Conservation (phyloP, 1,140 invertebrate species). For the Trichonephila inaurata region DNA sequence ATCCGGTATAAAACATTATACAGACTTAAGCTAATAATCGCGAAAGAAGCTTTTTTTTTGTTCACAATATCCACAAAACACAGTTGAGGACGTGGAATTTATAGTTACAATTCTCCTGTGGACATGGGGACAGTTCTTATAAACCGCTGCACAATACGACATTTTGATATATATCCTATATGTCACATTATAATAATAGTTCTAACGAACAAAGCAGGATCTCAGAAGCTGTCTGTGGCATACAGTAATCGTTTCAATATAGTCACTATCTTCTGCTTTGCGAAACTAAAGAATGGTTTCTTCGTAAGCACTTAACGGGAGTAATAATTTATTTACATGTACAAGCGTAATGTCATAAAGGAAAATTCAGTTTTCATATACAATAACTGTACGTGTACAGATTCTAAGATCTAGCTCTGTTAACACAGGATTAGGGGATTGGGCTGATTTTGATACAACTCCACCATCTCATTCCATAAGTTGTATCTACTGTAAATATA, state of each 20-base stretch:
- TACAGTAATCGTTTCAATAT: slow-evolving; percentile 35
- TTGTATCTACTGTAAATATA: slow-evolving; percentile 57
- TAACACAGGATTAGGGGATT: slow-evolving; percentile 50
- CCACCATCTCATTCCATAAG: neutral
- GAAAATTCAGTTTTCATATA: neutral
- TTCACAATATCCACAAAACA: slow-evolving; percentile 73
- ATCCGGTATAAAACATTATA: slow-evolving; percentile 72
- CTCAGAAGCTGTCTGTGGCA: slow-evolving; percentile 53
- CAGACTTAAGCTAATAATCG: slow-evolving; percentile 71
- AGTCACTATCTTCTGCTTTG: slow-evolving; percentile 25
- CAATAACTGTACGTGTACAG: slow-evolving; percentile 45
- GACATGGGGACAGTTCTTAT: slow-evolving; percentile 61
- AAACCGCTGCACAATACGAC: slow-evolving; percentile 75
- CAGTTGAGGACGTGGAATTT: slow-evolving; percentile 55
- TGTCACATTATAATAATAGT: slow-evolving; percentile 61
- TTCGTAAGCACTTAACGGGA: slow-evolving; percentile 11
- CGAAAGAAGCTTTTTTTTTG: slow-evolving; percentile 62
- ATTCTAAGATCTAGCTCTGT: slow-evolving; percentile 63
- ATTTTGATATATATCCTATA: slow-evolving; percentile 71
- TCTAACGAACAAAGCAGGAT: slow-evolving; percentile 62
- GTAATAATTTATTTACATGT: slow-evolving; percentile 46
- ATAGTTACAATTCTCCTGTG: slow-evolving; percentile 63
- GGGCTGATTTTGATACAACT: slow-evolving; percentile 65
- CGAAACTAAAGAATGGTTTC: slow-evolving; percentile 32
- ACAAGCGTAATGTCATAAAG: slow-evolving; percentile 20